Conservation (phyloP, 2,888 invertebrate species). For the Apamea crenata region DNA sequence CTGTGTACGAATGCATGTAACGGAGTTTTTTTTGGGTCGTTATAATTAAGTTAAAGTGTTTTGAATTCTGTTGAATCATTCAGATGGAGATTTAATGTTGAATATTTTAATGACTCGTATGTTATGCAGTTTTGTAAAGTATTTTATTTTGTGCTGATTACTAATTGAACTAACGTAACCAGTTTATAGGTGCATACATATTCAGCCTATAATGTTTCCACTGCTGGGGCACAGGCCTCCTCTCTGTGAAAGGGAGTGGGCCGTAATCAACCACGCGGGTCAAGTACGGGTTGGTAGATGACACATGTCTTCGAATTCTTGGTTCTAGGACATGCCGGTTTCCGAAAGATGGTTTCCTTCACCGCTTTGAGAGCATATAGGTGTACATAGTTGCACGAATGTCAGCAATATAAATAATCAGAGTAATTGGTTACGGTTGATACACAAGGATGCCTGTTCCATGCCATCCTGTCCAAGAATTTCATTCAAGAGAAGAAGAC, state of each 20-base stretch:
- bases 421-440: neutral
- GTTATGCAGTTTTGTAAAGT: neutral
- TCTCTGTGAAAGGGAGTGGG: neutral
- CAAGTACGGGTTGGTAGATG: too few relatives aligned
- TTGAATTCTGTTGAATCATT: conserved; percentile 38
- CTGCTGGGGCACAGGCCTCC: neutral
- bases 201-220: neutral
- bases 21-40: conserved; percentile 49
- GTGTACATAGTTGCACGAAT: neutral
- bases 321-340: neutral
- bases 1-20: conserved; percentile 59
- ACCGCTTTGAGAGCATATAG: neutral
- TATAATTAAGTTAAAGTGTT: conserved; percentile 57
- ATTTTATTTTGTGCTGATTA: neutral
- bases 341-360: neutral
- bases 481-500: too few relatives aligned
- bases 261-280: too few relatives aligned
- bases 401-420: neutral
- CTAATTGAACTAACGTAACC: neutral
- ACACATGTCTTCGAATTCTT: too few relatives aligned
- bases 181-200: neutral
- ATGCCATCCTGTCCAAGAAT: neutral
- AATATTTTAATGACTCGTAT: conserved; percentile 15
- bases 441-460: neutral
- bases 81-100: conserved; percentile 15